A percentile compares a stretch with the other conserved stretches of the same genome.
Conservation (phyloP, 2,888 invertebrate genomes). For the Cosmia trapezina region DNA sequence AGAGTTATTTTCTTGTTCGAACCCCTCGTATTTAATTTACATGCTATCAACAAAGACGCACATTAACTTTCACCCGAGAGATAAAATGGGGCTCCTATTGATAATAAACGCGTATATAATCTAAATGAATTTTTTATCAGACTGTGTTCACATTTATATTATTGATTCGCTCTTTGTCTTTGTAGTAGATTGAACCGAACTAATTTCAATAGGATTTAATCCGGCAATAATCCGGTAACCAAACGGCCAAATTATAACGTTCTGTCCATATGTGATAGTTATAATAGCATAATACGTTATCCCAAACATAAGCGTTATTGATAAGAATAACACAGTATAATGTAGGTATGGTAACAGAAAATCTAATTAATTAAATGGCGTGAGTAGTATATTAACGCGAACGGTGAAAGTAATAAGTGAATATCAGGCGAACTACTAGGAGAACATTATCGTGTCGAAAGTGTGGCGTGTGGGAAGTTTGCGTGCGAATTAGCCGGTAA, state of each 20-base stretch:
- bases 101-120: conserved; percentile 23
- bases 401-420: conserved; percentile 66
- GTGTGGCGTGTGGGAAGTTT: conserved; percentile 81
- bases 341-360: conserved; percentile 46
- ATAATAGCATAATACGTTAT: too few species aligned
- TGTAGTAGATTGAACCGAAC: conserved; percentile 6
- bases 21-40: conserved; percentile 43
- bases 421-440: conserved; percentile 73
- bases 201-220: conserved; percentile 45
- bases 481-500: conserved; percentile 84
- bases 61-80: conserved; percentile 45
- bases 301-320: conserved; percentile 32
- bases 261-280: conserved; percentile 30
- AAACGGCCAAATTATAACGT: conserved; percentile 44
- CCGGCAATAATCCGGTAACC: conserved; percentile 28
- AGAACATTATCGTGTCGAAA: conserved; percentile 76
- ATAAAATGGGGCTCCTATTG: conserved; percentile 33
- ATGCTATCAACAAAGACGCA: conserved; percentile 40
- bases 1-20: conserved; percentile 37
- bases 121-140: conserved; percentile 34
- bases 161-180: conserved; percentile 23
- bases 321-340: conserved; percentile 16
- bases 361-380: conserved; percentile 58
- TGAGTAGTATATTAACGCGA: conserved; percentile 54
- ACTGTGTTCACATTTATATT: conserved; percentile 31